Evolutionary conservation across 92 coral and sea anemone species (phyloP).

Genomic region (Actinernus sp.): DNA sequence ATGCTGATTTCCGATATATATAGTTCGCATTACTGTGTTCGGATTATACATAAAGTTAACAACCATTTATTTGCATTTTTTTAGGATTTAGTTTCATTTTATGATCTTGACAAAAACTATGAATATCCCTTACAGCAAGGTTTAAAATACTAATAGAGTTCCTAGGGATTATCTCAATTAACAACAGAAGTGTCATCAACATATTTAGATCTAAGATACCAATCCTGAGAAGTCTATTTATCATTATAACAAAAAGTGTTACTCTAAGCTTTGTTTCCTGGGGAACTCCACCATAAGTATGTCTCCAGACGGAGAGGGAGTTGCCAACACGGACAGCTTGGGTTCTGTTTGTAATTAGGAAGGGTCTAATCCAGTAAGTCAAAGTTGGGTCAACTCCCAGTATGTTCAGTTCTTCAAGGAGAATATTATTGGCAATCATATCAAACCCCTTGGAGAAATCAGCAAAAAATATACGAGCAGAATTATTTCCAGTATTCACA

Average conservation of each 20-base stretch:
- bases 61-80: too few relatives aligned
- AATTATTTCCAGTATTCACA: not conserved
- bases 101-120: not conserved
- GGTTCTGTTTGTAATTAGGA: not conserved
- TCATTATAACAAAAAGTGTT: not conserved
- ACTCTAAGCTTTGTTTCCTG: not conserved
- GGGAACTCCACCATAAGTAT: not conserved
- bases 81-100: not conserved
- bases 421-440: not conserved
- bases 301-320: not conserved
- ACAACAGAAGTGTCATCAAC: not conserved
- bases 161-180: not conserved
- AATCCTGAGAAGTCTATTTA: not conserved
- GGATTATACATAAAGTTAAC: too few relatives aligned
- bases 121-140: not conserved
- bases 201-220: not conserved
- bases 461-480: not conserved
- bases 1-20: too few relatives aligned
- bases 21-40: too few relatives aligned
- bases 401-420: not conserved
- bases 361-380: not conserved
- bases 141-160: not conserved
- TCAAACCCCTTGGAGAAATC: conserved; percentile 1
- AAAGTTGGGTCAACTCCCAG: not conserved
- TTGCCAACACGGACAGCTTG: not conserved